Evolutionary conservation across 2,797 vertebrate species (phyloP).

Genomic region (Taenioides sp.): DNA sequence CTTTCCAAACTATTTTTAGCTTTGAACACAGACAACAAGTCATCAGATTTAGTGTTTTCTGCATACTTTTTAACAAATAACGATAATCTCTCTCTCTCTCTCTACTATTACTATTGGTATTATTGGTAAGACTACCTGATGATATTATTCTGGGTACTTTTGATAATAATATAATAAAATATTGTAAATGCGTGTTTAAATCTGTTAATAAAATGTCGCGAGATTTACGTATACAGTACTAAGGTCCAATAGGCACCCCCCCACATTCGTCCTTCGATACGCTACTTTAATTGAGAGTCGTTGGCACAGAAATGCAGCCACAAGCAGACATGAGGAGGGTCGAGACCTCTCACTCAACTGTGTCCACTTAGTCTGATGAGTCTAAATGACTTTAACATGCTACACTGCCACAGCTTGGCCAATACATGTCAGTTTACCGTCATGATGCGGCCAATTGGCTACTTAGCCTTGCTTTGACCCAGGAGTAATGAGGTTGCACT

Average conservation of each 20-base stretch:
- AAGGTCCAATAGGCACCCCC: constrained; percentile 50
- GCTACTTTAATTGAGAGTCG: constrained; percentile 58
- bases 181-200: neutral
- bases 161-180: neutral
- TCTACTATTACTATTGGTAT: too few species aligned
- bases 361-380: constrained; percentile 78
- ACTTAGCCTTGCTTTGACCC: constrained; percentile 67
- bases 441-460: constrained; percentile 65
- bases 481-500: constrained; percentile 68
- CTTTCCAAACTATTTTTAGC: neutral
- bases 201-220: constrained; percentile 42
- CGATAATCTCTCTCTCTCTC: too few species aligned
- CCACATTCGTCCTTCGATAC: constrained; percentile 63
- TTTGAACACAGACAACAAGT: neutral
- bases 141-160: neutral
- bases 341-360: constrained; percentile 73
- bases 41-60: neutral
- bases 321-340: constrained; percentile 69
- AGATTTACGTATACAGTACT: constrained; percentile 42
- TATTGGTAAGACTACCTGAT: neutral
- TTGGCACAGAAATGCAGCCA: constrained; percentile 61
- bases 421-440: constrained; percentile 73
- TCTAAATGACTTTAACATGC: constrained; percentile 76
- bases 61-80: neutral
- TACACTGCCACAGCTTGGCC: constrained; percentile 60